Evolutionary conservation across 2,113 vertebrate genomes (phyloP), one percentile per base, ranked within the genome.

Genomic region (Pituophis catenifer): DNA sequence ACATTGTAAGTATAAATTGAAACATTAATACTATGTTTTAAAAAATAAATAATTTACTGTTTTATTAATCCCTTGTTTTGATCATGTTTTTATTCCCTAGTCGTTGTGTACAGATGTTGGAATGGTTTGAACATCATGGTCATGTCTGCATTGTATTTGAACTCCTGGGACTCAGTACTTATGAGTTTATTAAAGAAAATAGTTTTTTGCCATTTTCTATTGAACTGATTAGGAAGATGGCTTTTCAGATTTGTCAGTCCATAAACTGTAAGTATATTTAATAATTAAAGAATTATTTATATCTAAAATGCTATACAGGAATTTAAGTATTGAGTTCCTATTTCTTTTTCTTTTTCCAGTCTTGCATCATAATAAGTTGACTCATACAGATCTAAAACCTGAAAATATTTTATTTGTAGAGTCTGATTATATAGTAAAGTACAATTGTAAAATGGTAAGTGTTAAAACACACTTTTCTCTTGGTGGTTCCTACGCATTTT

Each of bases 391-490:
- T 96, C 97, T 99, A 95, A 99, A 99, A 95, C 99, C 99, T 92
- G 99, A 99, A 98, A 99, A 99, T 96, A 99, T 99, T 96, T 98
- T 99, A 88, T 99, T 99, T 97, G 98, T 99, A 96, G 98, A 99
- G 92, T 99, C 99, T 86, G 98, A 99, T 94, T 99, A 98, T 94
- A 96, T 98, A 89, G 97, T 99, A 93, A 97, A 98, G 94, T 99
- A 99, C 94, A 99, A 99, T 94, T 96, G 97, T 93, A 98, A 98
- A 94, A 98, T 99, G 98, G 99, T 99, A 96, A 98, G 98, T 93
- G 54, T 93, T 93, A 95, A 96, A 75, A 94, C 0, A 3, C 8
- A 26, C 1, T 92, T 55, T 62, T 50, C 1, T 3, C 59, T 94
- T 5, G 85, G 15, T 23, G 91, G 0, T 5, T 1, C 13, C 90